Conservation (phyloP, 2,113 vertebrate species). For the Falco punctatus region DNA sequence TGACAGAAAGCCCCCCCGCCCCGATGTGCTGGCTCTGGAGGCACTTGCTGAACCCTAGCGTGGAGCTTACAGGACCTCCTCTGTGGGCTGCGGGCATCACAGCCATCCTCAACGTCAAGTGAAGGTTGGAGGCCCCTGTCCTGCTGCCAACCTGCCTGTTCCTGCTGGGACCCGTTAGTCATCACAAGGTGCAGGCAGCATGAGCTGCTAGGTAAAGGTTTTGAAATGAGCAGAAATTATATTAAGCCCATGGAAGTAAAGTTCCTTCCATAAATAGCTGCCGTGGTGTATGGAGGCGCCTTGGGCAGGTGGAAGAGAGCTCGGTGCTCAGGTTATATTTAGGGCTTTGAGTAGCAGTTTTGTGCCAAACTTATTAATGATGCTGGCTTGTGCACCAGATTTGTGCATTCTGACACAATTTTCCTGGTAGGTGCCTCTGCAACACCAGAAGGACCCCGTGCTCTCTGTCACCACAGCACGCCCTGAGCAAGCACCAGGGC, state of each 20-base stretch:
- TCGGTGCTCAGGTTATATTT: constrained; percentile 66
- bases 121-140: neutral
- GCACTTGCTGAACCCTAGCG: rapidly evolving
- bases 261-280: constrained; percentile 70
- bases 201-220: constrained; percentile 49
- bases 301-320: constrained; percentile 20
- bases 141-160: neutral
- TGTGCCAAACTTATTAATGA: constrained; percentile 50
- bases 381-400: constrained; percentile 40
- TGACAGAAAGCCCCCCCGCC: neutral
- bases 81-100: neutral
- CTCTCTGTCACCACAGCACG: neutral
- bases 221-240: constrained; percentile 53
- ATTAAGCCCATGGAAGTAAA: constrained; percentile 62
- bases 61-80: neutral
- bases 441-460: neutral
- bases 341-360: constrained; percentile 58
- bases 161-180: constrained; percentile 48
- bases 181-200: neutral
- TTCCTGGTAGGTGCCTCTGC: neutral
- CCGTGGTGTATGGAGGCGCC: constrained; percentile 6
- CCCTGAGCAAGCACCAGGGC: neutral
- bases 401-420: constrained; percentile 34
- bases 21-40: neutral
- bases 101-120: neutral